phyloP scores from a whole-genome alignment of 2,888 invertebrate genomes.

The Habrosyne pyritoides region DNA sequence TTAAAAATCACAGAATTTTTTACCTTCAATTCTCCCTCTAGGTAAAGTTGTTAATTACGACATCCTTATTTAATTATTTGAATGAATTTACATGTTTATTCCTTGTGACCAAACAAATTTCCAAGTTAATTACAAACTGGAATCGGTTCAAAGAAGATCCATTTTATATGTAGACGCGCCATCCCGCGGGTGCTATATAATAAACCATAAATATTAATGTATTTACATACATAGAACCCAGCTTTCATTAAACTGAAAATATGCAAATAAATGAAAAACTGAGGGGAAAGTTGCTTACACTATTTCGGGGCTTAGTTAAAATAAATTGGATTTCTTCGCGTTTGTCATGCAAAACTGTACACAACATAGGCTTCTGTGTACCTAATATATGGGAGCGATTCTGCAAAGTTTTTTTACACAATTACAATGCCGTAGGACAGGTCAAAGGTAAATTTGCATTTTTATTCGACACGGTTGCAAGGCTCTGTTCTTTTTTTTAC shows the following conservation, averaged over 20 bases:
- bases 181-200: conserved; percentile 56
- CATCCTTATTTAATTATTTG: conserved; percentile 4
- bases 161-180: conserved; percentile 22
- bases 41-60: conserved; percentile 4
- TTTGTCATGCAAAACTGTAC: conserved; percentile 75
- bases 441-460: conserved; percentile 73
- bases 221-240: conserved; percentile 37
- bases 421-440: conserved; percentile 55
- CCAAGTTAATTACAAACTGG: conserved; percentile 42
- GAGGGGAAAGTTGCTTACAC: conserved; percentile 45
- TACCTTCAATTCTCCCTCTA: background rate
- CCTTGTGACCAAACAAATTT: conserved; percentile 26
- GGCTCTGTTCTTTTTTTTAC: conserved; percentile 37
- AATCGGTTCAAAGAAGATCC: conserved; percentile 40
- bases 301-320: conserved; percentile 48
- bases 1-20: background rate
- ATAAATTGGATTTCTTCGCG: conserved; percentile 55
- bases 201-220: conserved; percentile 73
- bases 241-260: conserved; percentile 59
- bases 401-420: conserved; percentile 48
- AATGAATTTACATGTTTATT: conserved; percentile 1
- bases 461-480: conserved; percentile 59
- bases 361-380: conserved; percentile 26
- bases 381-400: conserved; percentile 34
- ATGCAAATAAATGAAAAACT: conserved; percentile 59